Base-by-base conservation (phyloP, 2,797 vertebrate species). In the Parauchenoglanis punctatus region DNA sequence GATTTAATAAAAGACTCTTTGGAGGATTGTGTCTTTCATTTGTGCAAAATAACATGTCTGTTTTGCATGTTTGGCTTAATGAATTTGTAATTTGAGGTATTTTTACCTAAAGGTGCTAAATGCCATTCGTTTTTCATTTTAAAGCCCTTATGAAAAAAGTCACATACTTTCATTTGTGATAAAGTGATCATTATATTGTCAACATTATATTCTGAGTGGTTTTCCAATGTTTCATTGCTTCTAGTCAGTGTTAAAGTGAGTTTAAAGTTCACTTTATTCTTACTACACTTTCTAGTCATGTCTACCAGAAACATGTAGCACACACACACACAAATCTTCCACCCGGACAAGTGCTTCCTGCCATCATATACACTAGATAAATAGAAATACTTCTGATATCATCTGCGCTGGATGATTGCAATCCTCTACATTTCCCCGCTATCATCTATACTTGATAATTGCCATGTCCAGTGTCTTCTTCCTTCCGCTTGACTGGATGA, bases 361-460 rank as follows among this genome's bases (percentile, higher is more conserved):
- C 40, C 70, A 44, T 73, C 10, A 49, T 73, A 46, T 13, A 25
- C 23, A 68, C 65, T 35, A 28, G 65, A 17, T 10, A 68, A 68
- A 68, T 49, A 6, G 18, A 73, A 25, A 49, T 72, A 72, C 35
- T 73, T 68, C 1, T 73, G 23, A 73, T 7, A 76, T 76, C 73
- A 76, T 72, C 68, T 72, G 35, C 18, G 44, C 72, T 49, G 72
- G 72, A 75, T 49, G 20, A 75, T 25, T 75, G 40, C 40, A 49
- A 52, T 52, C 25, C 49, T 31, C 75, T 28, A 35, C 49, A 31
- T 17, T 17, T 54, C 68, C 12, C 6, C 23, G 3, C 46, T 46
- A 52, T 75, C 72, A n/a, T 52, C 46, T 75, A n/a, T 4, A 54
- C 49, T 77, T 54, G 49, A 77, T 77, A 54, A 77, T 31, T 77